Percentiles rank a stretch among this genome's conserved stretches.
phyloP scores from a whole-genome alignment of 2,888 invertebrate genomes.

The Drosophila emarginata region DNA sequence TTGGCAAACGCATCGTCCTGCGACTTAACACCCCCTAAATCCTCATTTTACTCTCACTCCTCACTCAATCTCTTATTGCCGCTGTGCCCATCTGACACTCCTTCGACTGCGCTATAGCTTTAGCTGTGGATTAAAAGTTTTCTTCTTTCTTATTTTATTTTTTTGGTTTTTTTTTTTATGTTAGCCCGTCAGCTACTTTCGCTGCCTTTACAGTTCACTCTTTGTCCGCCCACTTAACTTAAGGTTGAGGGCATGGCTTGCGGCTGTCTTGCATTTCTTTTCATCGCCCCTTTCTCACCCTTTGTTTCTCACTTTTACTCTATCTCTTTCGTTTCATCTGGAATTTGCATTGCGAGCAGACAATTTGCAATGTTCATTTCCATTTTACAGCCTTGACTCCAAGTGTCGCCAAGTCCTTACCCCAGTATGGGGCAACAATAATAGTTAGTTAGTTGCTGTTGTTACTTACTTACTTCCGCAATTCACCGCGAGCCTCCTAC shows the following conservation, averaged over 20 bases:
- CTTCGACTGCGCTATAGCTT: not conserved
- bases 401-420: slow-evolving; percentile 12
- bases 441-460: slow-evolving; percentile 5
- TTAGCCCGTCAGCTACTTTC: slow-evolving; percentile 2
- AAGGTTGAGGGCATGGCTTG: slow-evolving; percentile 76
- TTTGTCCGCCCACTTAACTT: slow-evolving; percentile 34
- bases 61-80: not conserved
- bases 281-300: not conserved
- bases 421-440: slow-evolving; percentile 25
- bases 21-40: not conserved
- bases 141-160: not conserved
- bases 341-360: slow-evolving; percentile 30
- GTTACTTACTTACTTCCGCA: slow-evolving; percentile 9
- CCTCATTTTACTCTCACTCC: not conserved
- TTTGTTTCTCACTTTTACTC: no score
- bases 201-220: not conserved
- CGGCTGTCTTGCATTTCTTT: slow-evolving; percentile 54
- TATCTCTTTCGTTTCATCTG: not conserved
- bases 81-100: not conserved
- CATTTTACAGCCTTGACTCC: slow-evolving; percentile 43
- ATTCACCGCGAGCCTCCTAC: not conserved
- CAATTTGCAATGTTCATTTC: slow-evolving; percentile 40
- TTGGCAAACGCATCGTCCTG: slow-evolving; percentile 27
- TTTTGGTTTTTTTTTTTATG: not conserved
- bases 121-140: slow-evolving; percentile 2